Evolutionary conservation across 2,888 invertebrate species (phyloP).

Genomic region (Opisthograptis luteolata): DNA sequence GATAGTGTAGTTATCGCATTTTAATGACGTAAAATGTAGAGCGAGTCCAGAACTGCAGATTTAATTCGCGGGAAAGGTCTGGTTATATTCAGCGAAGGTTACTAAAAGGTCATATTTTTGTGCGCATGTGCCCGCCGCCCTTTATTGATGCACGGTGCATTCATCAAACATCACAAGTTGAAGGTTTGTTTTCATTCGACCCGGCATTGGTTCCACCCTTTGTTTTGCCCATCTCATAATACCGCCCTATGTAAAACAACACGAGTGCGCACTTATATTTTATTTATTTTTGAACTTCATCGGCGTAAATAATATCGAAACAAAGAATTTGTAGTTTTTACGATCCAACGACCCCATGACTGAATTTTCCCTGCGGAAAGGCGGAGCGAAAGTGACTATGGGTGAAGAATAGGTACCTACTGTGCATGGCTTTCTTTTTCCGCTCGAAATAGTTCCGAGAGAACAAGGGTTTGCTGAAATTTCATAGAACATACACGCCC

Average conservation of each 20-base stretch:
- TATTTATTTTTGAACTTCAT: neutral
- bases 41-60: neutral
- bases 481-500: neutral
- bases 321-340: slow-evolving; percentile 1
- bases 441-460: slow-evolving; percentile 14
- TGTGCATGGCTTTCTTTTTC: slow-evolving; percentile 20
- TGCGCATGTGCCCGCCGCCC: slow-evolving; percentile 19
- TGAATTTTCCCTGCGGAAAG: slow-evolving; percentile 11
- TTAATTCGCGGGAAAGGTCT: neutral
- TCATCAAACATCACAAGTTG: slow-evolving; percentile 2
- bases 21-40: neutral
- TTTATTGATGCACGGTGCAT: slow-evolving; percentile 18
- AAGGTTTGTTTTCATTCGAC: neutral
- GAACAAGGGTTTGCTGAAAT: slow-evolving; percentile 10
- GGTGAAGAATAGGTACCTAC: neutral
- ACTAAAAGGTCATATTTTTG: slow-evolving; percentile 11
- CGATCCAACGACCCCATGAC: slow-evolving; percentile 2
- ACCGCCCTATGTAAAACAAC: slow-evolving; percentile 1
- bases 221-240: neutral
- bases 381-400: neutral
- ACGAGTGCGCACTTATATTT: neutral
- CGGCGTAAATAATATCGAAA: slow-evolving; percentile 10
- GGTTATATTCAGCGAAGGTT: slow-evolving; percentile 2
- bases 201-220: neutral
- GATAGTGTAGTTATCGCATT: no score